phyloP scores from a whole-genome alignment of 35 echinoderm and acorn worm species.

The Amphiura filiformis region DNA sequence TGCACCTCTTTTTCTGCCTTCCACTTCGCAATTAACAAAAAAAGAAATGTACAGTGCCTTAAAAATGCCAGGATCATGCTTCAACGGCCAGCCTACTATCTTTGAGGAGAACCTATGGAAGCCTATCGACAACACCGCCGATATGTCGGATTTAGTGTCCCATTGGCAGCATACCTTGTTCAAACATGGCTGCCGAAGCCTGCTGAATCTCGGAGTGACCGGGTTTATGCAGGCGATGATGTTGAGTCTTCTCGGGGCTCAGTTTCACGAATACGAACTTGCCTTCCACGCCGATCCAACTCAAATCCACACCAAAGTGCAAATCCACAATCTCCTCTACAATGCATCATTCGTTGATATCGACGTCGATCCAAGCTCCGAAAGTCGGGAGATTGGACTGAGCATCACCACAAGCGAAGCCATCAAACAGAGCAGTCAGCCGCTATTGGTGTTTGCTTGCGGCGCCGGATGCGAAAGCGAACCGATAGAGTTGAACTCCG shows the following conservation, averaged over 20 bases:
- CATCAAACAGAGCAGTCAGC: slow-evolving; percentile 24
- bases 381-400: slow-evolving; percentile 57
- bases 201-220: slow-evolving; percentile 62
- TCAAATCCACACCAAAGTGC: slow-evolving; percentile 57
- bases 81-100: slow-evolving; percentile 85
- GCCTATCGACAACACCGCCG: slow-evolving; percentile 30
- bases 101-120: slow-evolving; percentile 60
- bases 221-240: slow-evolving; percentile 88
- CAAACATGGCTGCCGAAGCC: slow-evolving; percentile 79
- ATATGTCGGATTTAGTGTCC: slow-evolving; percentile 71
- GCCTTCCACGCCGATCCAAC: slow-evolving; percentile 92
- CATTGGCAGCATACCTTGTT: slow-evolving; percentile 90
- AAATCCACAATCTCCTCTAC: slow-evolving; percentile 73
- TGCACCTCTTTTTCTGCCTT: slow-evolving; percentile 66
- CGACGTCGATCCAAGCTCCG: slow-evolving; percentile 55
- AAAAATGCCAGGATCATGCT: slow-evolving; percentile 79
- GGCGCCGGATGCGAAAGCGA: slow-evolving; percentile 71
- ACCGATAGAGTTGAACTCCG: slow-evolving; percentile 35
- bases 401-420: slow-evolving; percentile 45
- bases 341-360: slow-evolving; percentile 72
- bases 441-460: slow-evolving; percentile 66
- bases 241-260: slow-evolving; percentile 80
- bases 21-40: slow-evolving; percentile 51
- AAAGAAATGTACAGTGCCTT: slow-evolving; percentile 70
- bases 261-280: slow-evolving; percentile 85